A percentile compares a stretch with the other conserved stretches of the same genome.
Evolutionary conservation across 2,888 invertebrate genomes (phyloP).

Genomic region (Athripsodes cinereus): DNA sequence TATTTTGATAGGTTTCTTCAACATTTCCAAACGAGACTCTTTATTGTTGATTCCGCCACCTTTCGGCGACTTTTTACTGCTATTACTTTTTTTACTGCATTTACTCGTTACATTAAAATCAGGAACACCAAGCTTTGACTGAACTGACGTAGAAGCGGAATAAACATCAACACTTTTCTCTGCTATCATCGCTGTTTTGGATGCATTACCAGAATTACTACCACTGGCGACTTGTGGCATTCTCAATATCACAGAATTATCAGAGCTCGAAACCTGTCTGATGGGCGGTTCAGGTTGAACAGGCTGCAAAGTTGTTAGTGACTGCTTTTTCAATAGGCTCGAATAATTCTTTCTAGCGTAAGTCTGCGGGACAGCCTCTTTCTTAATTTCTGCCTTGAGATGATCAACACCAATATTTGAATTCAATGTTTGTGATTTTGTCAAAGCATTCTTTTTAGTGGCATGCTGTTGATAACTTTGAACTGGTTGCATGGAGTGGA

Average conservation of each 20-base stretch:
- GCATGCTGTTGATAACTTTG: no score
- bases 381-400: neutral
- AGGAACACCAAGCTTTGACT: no score
- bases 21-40: neutral
- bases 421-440: no score
- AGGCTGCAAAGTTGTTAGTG: neutral
- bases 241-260: constrained; percentile 17
- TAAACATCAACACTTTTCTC: no score
- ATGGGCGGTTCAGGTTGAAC: no score
- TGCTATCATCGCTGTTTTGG: neutral
- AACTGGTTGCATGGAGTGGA: no score
- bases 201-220: neutral
- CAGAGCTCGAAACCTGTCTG: neutral
- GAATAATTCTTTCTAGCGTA: constrained; percentile 20
- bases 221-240: neutral
- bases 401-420: no score
- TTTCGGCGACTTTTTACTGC: neutral
- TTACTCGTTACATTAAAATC: no score
- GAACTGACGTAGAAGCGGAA: no score
- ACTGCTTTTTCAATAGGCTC: constrained; percentile 14
- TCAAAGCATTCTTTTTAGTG: no score
- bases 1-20: neutral
- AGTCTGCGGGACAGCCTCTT: constrained; percentile 12
- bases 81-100: no score
- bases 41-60: no score